Evolutionary conservation across 2,888 invertebrate species (phyloP).

Genomic region (Fragum fragum): DNA sequence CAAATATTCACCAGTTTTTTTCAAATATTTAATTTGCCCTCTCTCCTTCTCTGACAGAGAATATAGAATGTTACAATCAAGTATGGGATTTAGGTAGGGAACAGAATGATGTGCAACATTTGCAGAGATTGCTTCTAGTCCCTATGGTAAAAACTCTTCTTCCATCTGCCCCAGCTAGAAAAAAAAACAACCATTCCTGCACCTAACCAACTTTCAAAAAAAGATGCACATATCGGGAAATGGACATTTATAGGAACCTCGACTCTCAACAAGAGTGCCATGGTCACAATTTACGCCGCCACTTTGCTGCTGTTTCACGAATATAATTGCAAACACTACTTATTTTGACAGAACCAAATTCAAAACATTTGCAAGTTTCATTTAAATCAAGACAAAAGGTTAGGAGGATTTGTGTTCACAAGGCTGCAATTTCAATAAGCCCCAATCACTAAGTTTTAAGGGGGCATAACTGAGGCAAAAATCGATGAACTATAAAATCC

Average conservation of each 20-base stretch:
- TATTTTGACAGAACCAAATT: no score
- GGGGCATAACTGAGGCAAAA: no score
- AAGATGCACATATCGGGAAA: no score
- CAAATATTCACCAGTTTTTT: background rate
- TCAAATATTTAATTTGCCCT: background rate
- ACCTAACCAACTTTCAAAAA: background rate
- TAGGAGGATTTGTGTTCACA: no score
- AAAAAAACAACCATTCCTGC: background rate
- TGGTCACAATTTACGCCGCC: no score
- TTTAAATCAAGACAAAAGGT: no score
- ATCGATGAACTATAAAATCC: no score
- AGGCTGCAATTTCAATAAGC: no score
- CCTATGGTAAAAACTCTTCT: background rate
- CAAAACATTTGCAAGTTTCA: no score
- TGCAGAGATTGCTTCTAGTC: background rate
- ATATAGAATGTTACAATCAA: background rate
- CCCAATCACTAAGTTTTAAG: no score
- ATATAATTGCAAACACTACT: no score
- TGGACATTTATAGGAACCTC: background rate
- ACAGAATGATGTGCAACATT: constrained; percentile 7
- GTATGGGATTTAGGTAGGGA: background rate
- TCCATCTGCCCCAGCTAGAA: background rate
- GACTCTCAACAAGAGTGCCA: background rate
- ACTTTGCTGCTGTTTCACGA: no score
- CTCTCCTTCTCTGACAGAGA: background rate